Evolutionary conservation across 2,113 vertebrate genomes (phyloP), one percentile per base, ranked within the genome.

Genomic region (Eleginops maclovinus): DNA sequence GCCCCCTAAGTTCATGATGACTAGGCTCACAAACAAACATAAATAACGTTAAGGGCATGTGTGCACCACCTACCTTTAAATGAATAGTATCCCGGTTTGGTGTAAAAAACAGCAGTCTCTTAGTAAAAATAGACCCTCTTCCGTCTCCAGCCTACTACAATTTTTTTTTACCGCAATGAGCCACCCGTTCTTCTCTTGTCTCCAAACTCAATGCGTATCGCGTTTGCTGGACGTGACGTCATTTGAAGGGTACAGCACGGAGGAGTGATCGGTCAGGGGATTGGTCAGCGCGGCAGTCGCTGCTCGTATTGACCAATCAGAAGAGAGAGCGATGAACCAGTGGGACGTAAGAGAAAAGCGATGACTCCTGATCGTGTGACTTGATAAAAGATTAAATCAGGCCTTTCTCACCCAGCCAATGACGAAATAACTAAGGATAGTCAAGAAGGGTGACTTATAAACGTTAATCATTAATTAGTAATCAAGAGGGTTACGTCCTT

Each of bases 151-250:
- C 36, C 58, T 49, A 58, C n/a, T 72, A 44, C 22, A 50, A 21
- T 55, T 59, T 73, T 26, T 22, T 82, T 77, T 67, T 68, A 84
- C 77, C 72, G 89, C 84, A 85, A 59, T 56, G 63, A 31, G 26
- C 64, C 21, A 76, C 73, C 26, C 72, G 26, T 43, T 14, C 59
- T 43, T 14, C 59, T 40, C 19, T 11, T 11, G 36, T 56, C 22
- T 47, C 7, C 11, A 70, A 63, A 69, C 17, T n/a, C 19, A 74
- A 56, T 76, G 79, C 82, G 84, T 81, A 56, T 72, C 11, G 14
- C 21, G 70, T 55, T 46, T 44, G 56, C 55, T 53, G 75, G 59
- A 24, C 65, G 68, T 92, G 82, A 93, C 89, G 90, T 91, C 80
- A 84, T 13, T 41, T 71, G 9, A 44, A 43, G 36, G 60, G 16